Percentiles rank a stretch among this genome's conserved stretches.
These are phyloP conservation scores for Coremacera marginata DNA, from an alignment of 2,888 invertebrate genomes.

Conservation along the genomic window DNA sequence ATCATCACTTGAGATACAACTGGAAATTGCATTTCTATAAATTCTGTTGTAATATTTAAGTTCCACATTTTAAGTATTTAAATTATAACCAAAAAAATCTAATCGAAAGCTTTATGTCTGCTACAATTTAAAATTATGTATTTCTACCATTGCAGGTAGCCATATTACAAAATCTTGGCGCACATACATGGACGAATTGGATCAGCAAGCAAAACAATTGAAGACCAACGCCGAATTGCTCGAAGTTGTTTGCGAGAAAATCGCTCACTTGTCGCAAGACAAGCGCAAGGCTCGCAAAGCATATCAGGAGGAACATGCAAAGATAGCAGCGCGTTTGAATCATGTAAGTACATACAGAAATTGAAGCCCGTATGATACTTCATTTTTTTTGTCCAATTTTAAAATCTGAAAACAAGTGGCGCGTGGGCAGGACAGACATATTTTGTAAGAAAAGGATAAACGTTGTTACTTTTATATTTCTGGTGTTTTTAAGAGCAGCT, in stretches of 20 bases:
- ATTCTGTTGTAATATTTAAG: neutral
- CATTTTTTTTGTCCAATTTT: too few relatives aligned
- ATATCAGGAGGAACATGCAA: slow-evolving; percentile 90
- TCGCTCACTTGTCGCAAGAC: slow-evolving; percentile 85
- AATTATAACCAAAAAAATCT: too few relatives aligned
- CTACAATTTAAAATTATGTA: too few relatives aligned
- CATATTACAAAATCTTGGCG: slow-evolving; percentile 82
- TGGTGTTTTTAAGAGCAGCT: too few relatives aligned
- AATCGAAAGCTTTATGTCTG: too few relatives aligned
- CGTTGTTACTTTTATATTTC: too few relatives aligned
- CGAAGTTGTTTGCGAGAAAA: slow-evolving; percentile 85
- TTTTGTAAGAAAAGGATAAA: too few relatives aligned
- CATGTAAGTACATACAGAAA: slow-evolving; percentile 78
- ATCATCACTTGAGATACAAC: neutral
- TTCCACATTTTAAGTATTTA: too few relatives aligned
- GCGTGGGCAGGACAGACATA: too few relatives aligned
- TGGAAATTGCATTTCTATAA: neutral
- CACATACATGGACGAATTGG: slow-evolving; percentile 89
- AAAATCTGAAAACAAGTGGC: too few relatives aligned
- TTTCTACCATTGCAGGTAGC: slow-evolving; percentile 71
- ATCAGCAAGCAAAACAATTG: slow-evolving; percentile 85
- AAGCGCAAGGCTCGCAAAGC: slow-evolving; percentile 87
- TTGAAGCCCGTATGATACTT: too few relatives aligned
- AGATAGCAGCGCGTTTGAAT: slow-evolving; percentile 84
- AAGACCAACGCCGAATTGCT: slow-evolving; percentile 88